Base-by-base conservation (phyloP, 2,888 invertebrate species). In the Megamerina dolium region DNA sequence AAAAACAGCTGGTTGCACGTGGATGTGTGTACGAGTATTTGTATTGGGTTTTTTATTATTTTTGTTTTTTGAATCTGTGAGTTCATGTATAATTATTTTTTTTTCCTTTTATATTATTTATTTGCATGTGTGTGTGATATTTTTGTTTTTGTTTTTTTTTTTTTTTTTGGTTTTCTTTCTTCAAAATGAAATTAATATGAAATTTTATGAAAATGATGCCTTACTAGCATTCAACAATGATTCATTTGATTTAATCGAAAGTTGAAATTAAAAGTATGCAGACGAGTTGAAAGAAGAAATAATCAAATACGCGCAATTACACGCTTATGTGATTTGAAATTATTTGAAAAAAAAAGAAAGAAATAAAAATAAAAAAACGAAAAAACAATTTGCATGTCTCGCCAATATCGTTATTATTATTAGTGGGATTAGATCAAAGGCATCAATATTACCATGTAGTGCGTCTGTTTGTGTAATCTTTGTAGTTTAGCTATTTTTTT, bases 211-310 rank as follows among this genome's bases (percentile, higher is more conserved):
- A 26, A 14, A 35, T 21, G 21, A 10, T 21, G 29, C 18, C 29
- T 27, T 23, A 21, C 36, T 19, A 26, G 31, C 20, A 30, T 32
- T 31, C 42, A 37, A 37, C 18, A 19, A 19, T 35, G 21, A 43
- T 36, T 43, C 33, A 33, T 38, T 38, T 37, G 51, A 57, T 55
- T 60, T 61, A 64, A 64, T 63, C 58, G 63, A 54, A 60, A 57
- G 56, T 53, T 57, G 63, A 52, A 43, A 55, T 62, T 58, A 57
- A 59, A 61, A 55, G 57, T 56, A 60, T 54, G 60, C 57, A 61
- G 65, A 63, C 50, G 36, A 17, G n/a, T n/a, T n/a, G n/a, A n/a
- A n/a, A n/a, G n/a, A n/a, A n/a, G n/a, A n/a, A n/a, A n/a, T n/a
- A n/a, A n/a, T n/a, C n/a, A n/a, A n/a, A n/a, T n/a, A n/a, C n/a